A percentile compares a stretch with the other conserved stretches of the same genome.
These are phyloP conservation scores for Pheucticus melanocephalus DNA, from an alignment of 2,113 vertebrate genomes.

Conservation along the genomic window DNA sequence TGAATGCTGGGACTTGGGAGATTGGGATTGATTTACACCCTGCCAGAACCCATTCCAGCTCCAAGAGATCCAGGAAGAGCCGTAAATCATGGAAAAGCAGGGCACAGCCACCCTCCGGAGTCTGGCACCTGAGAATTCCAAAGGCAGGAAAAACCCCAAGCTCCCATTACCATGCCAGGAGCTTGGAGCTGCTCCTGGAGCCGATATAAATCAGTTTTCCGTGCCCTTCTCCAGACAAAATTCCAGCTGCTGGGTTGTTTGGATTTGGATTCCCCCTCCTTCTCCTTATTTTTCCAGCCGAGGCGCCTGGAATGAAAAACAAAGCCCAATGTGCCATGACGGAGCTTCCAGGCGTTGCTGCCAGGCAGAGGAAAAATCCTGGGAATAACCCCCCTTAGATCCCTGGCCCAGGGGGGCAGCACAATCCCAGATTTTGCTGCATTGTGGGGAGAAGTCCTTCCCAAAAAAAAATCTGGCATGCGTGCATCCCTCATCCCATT, in stretches of 20 bases:
- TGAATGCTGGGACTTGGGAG: background rate
- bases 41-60: background rate
- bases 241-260: background rate
- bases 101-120: background rate
- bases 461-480: fast-evolving
- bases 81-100: background rate
- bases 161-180: background rate
- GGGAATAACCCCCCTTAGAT: background rate
- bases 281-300: background rate
- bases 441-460: background rate
- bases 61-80: background rate
- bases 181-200: background rate
- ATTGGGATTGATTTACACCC: background rate
- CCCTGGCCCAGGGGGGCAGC: fast-evolving
- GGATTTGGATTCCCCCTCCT: background rate
- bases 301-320: background rate
- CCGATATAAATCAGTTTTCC: background rate
- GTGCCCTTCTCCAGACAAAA: background rate
- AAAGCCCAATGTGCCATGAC: background rate
- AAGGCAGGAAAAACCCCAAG: background rate
- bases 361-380: background rate
- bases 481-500: fast-evolving
- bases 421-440: fast-evolving
- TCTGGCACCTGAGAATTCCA: background rate
- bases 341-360: background rate